Conservation (phyloP, 23 tunicate genomes). For the Clavelina lepadiformis region DNA sequence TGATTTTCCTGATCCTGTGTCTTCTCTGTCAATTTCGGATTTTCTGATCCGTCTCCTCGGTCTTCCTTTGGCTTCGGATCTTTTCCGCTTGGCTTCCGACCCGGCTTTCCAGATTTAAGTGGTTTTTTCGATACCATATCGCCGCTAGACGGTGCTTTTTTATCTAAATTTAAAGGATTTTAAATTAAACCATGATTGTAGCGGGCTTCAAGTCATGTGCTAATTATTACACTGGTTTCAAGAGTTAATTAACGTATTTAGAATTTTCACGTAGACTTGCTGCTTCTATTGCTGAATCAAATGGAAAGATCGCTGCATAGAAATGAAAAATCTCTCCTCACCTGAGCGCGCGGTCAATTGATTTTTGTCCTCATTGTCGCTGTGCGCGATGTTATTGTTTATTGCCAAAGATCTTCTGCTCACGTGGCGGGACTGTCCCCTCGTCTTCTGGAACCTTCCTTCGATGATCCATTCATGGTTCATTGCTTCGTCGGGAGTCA, state of each 20-base stretch:
- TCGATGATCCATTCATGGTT: conserved; percentile 89
- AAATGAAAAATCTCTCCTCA: not conserved
- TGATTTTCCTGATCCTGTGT: conserved; percentile 6
- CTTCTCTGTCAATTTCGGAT: too few relatives aligned
- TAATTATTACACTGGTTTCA: too few relatives aligned
- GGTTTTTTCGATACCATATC: not conserved
- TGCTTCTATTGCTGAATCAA: too few relatives aligned
- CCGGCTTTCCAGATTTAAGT: conserved; percentile 8
- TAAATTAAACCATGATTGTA: too few relatives aligned
- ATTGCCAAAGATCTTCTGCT: conserved; percentile 8
- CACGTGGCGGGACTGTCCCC: conserved; percentile 69
- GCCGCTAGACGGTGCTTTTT: conserved; percentile 13
- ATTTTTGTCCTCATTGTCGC: conserved; percentile 2
- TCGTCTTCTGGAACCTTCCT: conserved; percentile 71
- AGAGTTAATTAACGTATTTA: too few relatives aligned
- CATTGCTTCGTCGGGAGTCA: conserved; percentile 94
- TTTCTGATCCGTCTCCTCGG: not conserved
- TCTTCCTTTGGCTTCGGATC: conserved; percentile 1
- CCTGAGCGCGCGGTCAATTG: conserved; percentile 17
- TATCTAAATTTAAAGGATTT: too few relatives aligned
- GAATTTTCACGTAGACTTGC: too few relatives aligned
- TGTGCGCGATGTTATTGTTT: not conserved
- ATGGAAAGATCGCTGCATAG: too few relatives aligned
- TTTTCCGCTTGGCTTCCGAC: conserved; percentile 12
- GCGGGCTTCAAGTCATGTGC: too few relatives aligned